A percentile compares a stretch with the other conserved stretches of the same genome.
Evolutionary conservation across 2,797 vertebrate genomes (phyloP).

Genomic region (Furcifer pardalis): DNA sequence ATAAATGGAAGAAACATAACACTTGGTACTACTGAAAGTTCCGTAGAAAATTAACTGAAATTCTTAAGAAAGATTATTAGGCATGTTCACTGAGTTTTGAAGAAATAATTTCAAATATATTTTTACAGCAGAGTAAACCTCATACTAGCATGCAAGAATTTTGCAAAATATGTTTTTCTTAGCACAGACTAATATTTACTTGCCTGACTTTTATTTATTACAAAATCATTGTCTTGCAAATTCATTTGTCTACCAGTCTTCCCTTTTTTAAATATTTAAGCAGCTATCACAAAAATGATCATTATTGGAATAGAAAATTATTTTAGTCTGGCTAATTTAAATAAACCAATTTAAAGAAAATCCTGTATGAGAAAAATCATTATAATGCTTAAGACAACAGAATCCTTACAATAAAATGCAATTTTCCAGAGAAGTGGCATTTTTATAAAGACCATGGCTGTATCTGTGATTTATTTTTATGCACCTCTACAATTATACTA

Average conservation of each 20-base stretch:
- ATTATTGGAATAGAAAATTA: background rate
- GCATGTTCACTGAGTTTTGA: no score
- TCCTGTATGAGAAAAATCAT: background rate
- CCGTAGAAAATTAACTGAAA: no score
- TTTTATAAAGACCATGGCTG: background rate
- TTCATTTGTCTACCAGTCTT: background rate
- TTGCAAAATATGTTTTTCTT: background rate
- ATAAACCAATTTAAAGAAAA: background rate
- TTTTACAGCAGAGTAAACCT: background rate
- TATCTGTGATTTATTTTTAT: background rate
- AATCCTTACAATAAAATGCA: background rate
- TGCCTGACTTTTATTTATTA: background rate
- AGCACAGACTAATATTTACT: background rate
- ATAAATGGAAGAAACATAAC: background rate
- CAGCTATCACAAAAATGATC: background rate
- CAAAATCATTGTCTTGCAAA: background rate
- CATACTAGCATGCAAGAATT: background rate
- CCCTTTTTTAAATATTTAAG: background rate
- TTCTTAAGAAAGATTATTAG: no score
- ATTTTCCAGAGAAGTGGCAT: background rate
- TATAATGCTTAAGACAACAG: background rate
- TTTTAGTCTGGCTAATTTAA: background rate
- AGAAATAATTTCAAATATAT: background rate
- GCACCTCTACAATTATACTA: background rate
- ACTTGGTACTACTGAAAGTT: background rate